Conservation (phyloP, 2,113 vertebrate species). For the Hemibates koningsi region DNA sequence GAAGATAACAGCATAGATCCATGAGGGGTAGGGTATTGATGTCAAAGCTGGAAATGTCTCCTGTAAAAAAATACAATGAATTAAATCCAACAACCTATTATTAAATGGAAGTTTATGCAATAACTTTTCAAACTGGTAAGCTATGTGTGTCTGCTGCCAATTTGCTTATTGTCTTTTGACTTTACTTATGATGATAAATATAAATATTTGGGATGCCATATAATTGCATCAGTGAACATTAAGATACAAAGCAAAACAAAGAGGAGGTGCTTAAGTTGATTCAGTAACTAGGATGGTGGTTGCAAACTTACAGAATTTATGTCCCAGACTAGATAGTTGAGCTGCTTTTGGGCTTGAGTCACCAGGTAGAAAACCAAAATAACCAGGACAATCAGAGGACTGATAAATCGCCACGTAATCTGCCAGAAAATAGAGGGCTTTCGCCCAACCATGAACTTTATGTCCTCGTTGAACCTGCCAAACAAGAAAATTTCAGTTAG, state of each 20-base stretch:
- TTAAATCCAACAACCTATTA: background rate
- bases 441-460: slow-evolving; percentile 66
- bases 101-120: background rate
- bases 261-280: background rate
- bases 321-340: slow-evolving; percentile 81
- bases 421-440: slow-evolving; percentile 90
- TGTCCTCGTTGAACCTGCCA: slow-evolving; percentile 84
- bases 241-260: background rate
- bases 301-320: slow-evolving; percentile 76
- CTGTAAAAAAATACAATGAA: slow-evolving; percentile 54
- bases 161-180: background rate
- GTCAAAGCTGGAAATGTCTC: slow-evolving; percentile 74
- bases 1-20: slow-evolving; percentile 80
- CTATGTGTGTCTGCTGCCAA: background rate
- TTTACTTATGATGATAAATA: background rate
- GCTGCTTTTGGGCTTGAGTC: slow-evolving; percentile 70
- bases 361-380: slow-evolving; percentile 89
- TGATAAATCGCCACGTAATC: slow-evolving; percentile 79
- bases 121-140: background rate
- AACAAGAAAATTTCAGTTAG: background rate
- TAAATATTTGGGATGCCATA: background rate
- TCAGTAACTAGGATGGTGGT: background rate
- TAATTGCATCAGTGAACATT: background rate
- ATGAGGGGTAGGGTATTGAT: slow-evolving; percentile 68
- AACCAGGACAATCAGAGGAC: slow-evolving; percentile 84